phyloP scores from a whole-genome alignment of 2,113 vertebrate species.

The Ptychochromis oligacanthus region DNA sequence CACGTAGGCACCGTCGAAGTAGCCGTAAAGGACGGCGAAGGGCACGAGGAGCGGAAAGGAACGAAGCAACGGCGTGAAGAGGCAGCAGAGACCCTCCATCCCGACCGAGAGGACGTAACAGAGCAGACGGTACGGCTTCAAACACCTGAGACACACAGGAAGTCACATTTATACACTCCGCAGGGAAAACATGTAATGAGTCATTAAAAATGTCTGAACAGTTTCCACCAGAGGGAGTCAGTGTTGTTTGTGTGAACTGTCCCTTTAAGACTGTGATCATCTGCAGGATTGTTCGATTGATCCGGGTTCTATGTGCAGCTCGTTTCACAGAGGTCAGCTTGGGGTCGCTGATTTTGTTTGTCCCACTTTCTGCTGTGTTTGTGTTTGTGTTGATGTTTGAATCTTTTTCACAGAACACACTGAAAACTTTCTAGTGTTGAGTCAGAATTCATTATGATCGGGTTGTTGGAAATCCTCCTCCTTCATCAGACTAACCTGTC shows the following conservation, averaged over 20 bases:
- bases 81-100: slow-evolving; percentile 92
- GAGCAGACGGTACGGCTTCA: slow-evolving; percentile 84
- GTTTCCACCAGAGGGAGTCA: not conserved
- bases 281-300: no score
- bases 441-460: not conserved
- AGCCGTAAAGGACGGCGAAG: slow-evolving; percentile 93
- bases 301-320: no score
- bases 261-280: not conserved
- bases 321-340: no score
- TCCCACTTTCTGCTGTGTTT: no score
- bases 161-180: not conserved
- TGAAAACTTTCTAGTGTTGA: not conserved
- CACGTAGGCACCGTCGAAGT: slow-evolving; percentile 96
- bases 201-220: no score
- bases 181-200: not conserved
- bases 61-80: slow-evolving; percentile 85
- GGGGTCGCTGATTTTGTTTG: no score
- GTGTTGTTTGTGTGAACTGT: not conserved
- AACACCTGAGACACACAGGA: slow-evolving; percentile 76
- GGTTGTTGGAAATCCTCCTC: no score
- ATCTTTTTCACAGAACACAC: fast-evolving
- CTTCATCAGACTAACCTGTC: no score
- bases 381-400: no score
- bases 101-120: slow-evolving; percentile 90
- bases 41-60: slow-evolving; percentile 88